Base-by-base conservation (phyloP, 2,113 vertebrate species). In the Prionailurus viverrinus region DNA sequence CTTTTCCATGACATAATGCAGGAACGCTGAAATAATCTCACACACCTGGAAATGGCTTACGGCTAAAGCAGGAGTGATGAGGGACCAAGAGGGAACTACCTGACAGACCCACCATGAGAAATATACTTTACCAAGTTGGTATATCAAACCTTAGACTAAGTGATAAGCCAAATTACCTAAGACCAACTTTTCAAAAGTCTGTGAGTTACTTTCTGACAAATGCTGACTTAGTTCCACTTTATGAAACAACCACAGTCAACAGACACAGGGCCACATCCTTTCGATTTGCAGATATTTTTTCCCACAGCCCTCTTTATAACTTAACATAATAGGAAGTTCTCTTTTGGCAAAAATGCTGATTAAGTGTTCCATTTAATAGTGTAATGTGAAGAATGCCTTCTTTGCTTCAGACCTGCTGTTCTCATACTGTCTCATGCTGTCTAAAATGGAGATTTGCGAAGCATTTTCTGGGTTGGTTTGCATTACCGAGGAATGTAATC, bases 351-450 rank as follows among this genome's bases (percentile, higher is more conserved):
- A 96, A 86, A 79, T 96, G 65, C 81, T 98, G 97, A 98, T 98
- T 98, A 98, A 98, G 96, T 97, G 97, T 98, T 98, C 96, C 94
- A 97, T 98, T 98, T 98, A 98, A 97, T 96, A 98, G 71, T 39
- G 74, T 48, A 96, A 98, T 92, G 86, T 80, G 98, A 98, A 97
- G 84, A 98, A 98, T 80, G 4, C 18, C 98, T 96, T 96, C 80
- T 97, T 93, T 97, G 41, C 78, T 84, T 98, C 45, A 97, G 92
- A 86, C 18, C 1, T 61, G 39, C 53, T 96, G 7, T 69, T 98
- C 14, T 53, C 92, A 79, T 78, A 80, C 68, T 45, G 76, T 89
- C 53, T 92, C 53, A n/a, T 94, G 94, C 89, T 97, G 76, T 95
- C 65, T 33, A 73, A 84, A 98, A 94, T 36, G 21, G 33, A 97